Evolutionary conservation across 2,888 invertebrate genomes (phyloP).

Genomic region (Amblyteles armatorius): DNA sequence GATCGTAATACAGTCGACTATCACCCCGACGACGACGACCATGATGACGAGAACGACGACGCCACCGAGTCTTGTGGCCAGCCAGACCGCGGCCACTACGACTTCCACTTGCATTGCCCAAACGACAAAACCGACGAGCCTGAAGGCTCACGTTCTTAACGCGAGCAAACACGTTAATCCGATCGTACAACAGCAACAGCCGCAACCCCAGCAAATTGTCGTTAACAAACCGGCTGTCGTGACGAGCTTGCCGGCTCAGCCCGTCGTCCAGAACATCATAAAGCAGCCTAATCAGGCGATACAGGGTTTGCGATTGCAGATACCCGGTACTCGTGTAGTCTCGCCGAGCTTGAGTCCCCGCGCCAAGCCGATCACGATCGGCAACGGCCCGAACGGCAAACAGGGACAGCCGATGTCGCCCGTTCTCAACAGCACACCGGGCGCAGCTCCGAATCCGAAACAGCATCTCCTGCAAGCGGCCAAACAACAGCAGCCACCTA

Average conservation of each 20-base stretch:
- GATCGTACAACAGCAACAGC: constrained; percentile 62
- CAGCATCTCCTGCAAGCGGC: constrained; percentile 85
- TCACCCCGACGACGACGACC: constrained; percentile 69
- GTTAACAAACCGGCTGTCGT: constrained; percentile 78
- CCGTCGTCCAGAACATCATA: constrained; percentile 79
- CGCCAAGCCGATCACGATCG: constrained; percentile 73
- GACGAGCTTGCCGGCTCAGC: constrained; percentile 73
- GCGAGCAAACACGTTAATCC: constrained; percentile 79
- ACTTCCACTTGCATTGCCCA: constrained; percentile 68
- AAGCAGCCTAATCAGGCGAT: constrained; percentile 78
- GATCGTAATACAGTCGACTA: constrained; percentile 72
- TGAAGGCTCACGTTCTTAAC: constrained; percentile 88
- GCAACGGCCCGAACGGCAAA: constrained; percentile 75
- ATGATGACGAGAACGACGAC: constrained; percentile 64
- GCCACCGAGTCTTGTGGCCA: constrained; percentile 54
- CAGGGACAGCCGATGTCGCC: constrained; percentile 82
- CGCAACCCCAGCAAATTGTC: constrained; percentile 72
- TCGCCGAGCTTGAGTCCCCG: constrained; percentile 81
- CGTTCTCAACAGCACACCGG: constrained; percentile 78
- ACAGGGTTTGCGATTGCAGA: constrained; percentile 79
- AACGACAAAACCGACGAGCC: constrained; percentile 85
- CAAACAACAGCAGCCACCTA: constrained; percentile 81
- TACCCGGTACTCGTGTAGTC: constrained; percentile 77
- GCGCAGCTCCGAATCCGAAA: constrained; percentile 83
- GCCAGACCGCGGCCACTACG: constrained; percentile 64